Evolutionary conservation across 2,888 invertebrate species (phyloP).

Genomic region (Argyresthia goedartella): DNA sequence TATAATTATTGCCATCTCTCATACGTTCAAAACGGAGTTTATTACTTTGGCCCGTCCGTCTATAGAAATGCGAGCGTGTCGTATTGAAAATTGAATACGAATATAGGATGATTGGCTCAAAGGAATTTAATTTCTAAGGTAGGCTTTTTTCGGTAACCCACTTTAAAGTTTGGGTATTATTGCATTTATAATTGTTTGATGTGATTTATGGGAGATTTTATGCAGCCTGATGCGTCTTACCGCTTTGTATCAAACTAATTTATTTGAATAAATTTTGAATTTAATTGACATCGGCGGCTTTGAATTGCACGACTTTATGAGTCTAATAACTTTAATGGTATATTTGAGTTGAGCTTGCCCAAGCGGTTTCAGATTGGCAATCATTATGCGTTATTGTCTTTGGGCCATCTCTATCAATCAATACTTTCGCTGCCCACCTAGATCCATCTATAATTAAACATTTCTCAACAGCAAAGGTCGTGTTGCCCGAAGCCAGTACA

Average conservation of each 20-base stretch:
- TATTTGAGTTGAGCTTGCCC: neutral
- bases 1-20: slow-evolving; percentile 44
- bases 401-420: too few species aligned
- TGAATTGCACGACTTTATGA: neutral
- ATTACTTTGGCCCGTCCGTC: slow-evolving; percentile 61
- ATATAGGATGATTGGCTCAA: slow-evolving; percentile 20
- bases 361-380: neutral
- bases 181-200: neutral
- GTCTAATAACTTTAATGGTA: neutral
- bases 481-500: slow-evolving; percentile 33
- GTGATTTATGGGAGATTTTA: neutral
- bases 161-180: neutral
- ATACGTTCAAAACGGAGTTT: slow-evolving; percentile 37
- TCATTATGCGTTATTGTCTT: too few species aligned
- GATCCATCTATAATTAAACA: neutral
- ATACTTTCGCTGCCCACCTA: too few species aligned
- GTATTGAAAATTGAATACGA: slow-evolving; percentile 63
- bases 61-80: slow-evolving; percentile 64
- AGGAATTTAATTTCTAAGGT: neutral
- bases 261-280: neutral
- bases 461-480: neutral
- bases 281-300: neutral
- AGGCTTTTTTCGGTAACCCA: neutral
- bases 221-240: neutral
- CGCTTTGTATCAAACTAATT: neutral